These are phyloP conservation scores for Leptopilina syphax DNA, from an alignment of 2,888 invertebrate species.

Conservation along the genomic window DNA sequence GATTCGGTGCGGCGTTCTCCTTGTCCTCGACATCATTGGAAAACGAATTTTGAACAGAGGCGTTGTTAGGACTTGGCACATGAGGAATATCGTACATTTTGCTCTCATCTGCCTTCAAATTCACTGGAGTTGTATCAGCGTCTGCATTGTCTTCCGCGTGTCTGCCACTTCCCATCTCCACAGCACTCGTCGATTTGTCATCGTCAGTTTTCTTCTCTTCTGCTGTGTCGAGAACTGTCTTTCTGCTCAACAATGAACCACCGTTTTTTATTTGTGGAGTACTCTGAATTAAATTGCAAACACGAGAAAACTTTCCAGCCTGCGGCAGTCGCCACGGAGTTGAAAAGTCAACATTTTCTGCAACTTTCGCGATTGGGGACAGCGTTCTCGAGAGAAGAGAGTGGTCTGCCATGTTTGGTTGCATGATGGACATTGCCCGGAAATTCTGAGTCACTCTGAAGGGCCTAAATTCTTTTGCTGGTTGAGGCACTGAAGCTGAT, in stretches of 20 bases:
- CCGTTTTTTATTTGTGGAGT: not conserved
- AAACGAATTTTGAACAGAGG: not conserved
- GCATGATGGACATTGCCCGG: not conserved
- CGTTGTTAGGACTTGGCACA: not conserved
- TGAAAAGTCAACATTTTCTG: not conserved
- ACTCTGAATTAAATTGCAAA: slow-evolving; percentile 4
- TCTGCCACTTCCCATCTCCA: not conserved
- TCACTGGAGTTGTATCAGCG: not conserved
- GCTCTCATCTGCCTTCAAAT: not conserved
- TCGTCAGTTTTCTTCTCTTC: not conserved
- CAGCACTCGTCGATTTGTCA: not conserved
- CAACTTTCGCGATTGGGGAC: not conserved
- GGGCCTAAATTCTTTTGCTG: slow-evolving; percentile 5
- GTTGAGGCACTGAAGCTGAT: not conserved
- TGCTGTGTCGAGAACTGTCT: not conserved
- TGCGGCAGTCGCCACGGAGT: slow-evolving; percentile 14
- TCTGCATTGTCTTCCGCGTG: not conserved
- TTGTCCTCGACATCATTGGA: not conserved
- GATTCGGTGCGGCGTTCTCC: slow-evolving; percentile 10
- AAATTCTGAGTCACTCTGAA: slow-evolving; percentile 26
- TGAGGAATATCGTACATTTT: not conserved
- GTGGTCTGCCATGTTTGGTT: slow-evolving; percentile 2
- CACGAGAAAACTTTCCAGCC: not conserved
- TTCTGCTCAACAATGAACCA: not conserved
- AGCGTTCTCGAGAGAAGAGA: not conserved